These are phyloP conservation scores for Eupeodes corollae DNA, from an alignment of 1,140 invertebrate species.

Conservation along the genomic window DNA sequence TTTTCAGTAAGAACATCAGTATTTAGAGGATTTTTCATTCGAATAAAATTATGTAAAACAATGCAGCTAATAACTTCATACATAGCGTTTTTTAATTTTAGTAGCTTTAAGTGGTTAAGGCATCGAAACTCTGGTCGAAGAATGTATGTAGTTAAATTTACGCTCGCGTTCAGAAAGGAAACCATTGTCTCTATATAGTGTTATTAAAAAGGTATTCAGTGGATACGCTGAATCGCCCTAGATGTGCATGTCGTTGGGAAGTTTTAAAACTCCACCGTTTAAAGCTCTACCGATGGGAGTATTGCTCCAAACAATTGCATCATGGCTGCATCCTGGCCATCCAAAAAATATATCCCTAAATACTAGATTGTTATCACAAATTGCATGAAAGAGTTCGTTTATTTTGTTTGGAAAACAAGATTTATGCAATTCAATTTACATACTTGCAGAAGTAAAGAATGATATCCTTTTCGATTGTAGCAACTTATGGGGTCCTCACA, in stretches of 20 bases:
- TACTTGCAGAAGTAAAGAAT: not conserved
- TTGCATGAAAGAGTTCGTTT: not conserved
- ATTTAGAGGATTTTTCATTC: not conserved
- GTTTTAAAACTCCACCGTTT: not conserved
- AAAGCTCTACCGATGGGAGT: not conserved
- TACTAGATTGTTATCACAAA: not conserved
- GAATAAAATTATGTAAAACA: not conserved
- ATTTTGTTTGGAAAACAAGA: not conserved
- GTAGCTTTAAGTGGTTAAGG: not conserved
- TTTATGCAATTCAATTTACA: not conserved
- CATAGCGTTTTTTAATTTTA: not conserved
- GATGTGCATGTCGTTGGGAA: not conserved
- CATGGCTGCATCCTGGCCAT: not conserved
- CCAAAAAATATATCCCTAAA: not conserved
- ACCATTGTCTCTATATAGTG: conserved; percentile 4
- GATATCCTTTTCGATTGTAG: not conserved
- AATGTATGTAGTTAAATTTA: conserved; percentile 2
- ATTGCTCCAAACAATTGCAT: not conserved
- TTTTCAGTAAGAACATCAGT: not conserved
- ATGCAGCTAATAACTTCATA: not conserved
- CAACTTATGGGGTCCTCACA: not conserved
- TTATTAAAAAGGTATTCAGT: not conserved
- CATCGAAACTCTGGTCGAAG: conserved; percentile 1
- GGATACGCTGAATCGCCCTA: conserved; percentile 5
- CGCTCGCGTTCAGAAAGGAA: not conserved